Percentiles rank a stretch among this genome's conserved stretches.
Conservation (phyloP, 1,140 invertebrate genomes). For the Drosophila cardini region DNA sequence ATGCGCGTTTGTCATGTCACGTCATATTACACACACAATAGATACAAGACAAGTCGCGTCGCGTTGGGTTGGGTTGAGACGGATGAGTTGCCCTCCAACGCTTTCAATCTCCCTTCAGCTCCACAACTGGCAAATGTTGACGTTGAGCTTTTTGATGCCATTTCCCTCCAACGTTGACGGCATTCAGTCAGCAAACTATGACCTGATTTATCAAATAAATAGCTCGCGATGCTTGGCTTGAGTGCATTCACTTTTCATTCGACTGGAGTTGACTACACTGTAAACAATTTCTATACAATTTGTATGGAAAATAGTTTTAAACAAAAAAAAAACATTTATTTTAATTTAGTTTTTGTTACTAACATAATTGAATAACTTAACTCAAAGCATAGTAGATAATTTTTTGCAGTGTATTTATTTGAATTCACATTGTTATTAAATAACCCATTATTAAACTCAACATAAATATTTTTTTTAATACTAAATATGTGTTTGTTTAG, state of each 20-base stretch:
- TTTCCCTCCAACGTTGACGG: conserved; percentile 41
- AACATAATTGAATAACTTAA: no score
- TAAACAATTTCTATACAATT: conserved; percentile 7
- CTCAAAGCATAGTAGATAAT: no score
- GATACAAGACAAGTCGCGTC: conserved; percentile 6
- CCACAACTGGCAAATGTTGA: conserved; percentile 5
- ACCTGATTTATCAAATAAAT: conserved; percentile 82
- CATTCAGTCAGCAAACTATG: conserved; percentile 70
- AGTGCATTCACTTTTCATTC: conserved; percentile 78
- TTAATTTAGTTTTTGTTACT: no score
- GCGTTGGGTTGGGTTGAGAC: background rate
- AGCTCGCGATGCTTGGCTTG: conserved; percentile 61
- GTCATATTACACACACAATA: conserved; percentile 78
- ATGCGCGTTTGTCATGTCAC: conserved; percentile 67
- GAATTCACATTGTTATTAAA: no score
- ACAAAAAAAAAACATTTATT: background rate
- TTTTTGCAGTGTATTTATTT: no score
- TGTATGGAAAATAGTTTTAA: background rate
- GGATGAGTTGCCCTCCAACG: conserved; percentile 4
- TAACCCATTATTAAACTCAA: no score
- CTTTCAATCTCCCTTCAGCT: conserved; percentile 33
- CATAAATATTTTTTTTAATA: no score
- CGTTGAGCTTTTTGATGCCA: conserved; percentile 1
- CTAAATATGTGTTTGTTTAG: no score
- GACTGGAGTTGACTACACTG: conserved; percentile 45